Conservation (phyloP, 2,797 vertebrate species). For the Phoebastria nigripes region DNA sequence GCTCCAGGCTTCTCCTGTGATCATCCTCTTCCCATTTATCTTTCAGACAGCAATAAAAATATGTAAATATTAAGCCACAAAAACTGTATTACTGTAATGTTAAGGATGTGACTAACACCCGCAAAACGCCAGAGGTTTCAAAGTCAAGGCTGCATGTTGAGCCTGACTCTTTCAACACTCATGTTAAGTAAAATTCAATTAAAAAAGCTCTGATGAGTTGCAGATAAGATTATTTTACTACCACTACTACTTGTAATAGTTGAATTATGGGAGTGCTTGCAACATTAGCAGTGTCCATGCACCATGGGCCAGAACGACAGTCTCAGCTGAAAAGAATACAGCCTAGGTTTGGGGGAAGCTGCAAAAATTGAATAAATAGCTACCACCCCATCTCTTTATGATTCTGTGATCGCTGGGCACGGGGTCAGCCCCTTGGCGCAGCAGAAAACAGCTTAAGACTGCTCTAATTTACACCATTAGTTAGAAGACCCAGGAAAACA, state of each 20-base stretch:
- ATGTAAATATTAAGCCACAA: slow-evolving; percentile 71
- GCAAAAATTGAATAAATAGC: not conserved
- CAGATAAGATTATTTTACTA: slow-evolving; percentile 65
- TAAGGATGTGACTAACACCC: slow-evolving; percentile 71
- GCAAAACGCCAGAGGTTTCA: slow-evolving; percentile 65
- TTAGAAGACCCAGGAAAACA: not conserved
- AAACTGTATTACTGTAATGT: slow-evolving; percentile 65
- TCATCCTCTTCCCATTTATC: slow-evolving; percentile 67
- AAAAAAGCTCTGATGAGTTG: slow-evolving; percentile 54
- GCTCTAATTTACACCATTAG: not conserved
- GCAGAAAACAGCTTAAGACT: not conserved
- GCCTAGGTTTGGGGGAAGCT: not conserved
- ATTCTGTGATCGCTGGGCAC: not conserved
- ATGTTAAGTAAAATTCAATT: slow-evolving; percentile 66
- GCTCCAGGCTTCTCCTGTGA: slow-evolving; percentile 62
- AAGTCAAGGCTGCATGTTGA: slow-evolving; percentile 50
- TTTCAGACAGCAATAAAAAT: slow-evolving; percentile 68
- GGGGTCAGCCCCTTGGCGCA: not conserved
- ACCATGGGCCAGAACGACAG: not conserved
- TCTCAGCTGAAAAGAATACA: not conserved
- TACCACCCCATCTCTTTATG: not conserved
- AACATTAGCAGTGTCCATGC: not conserved
- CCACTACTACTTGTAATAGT: not conserved
- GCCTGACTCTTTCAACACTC: slow-evolving; percentile 46
- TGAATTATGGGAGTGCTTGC: slow-evolving; percentile 38